Conservation (phyloP, 1,140 invertebrate species). For the Lepidotrigona ventralis region DNA sequence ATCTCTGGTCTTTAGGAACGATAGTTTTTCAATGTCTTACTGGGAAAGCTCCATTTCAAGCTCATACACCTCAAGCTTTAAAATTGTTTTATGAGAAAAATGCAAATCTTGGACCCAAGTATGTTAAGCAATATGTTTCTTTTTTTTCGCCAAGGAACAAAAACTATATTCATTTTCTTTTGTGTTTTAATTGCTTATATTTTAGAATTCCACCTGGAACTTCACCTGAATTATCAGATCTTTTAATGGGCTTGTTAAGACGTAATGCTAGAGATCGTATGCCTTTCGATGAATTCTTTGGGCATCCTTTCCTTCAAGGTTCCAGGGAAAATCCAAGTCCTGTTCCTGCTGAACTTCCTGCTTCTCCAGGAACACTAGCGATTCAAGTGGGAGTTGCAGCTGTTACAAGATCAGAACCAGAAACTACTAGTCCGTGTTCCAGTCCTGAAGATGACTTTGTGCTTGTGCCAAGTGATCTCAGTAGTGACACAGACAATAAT, state of each 20-base stretch:
- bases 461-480: slow-evolving; percentile 88
- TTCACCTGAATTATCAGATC: slow-evolving; percentile 92
- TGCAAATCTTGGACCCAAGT: slow-evolving; percentile 97
- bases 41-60: slow-evolving; percentile 98
- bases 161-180: not conserved
- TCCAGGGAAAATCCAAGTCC: slow-evolving; percentile 79
- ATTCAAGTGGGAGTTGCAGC: slow-evolving; percentile 70
- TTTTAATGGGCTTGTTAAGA: slow-evolving; percentile 92
- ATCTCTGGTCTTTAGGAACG: slow-evolving; percentile 99
- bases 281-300: slow-evolving; percentile 97
- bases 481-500: slow-evolving; percentile 80
- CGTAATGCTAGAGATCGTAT: slow-evolving; percentile 97
- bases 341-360: slow-evolving; percentile 74
- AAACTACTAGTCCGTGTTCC: slow-evolving; percentile 80
- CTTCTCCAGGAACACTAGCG: slow-evolving; percentile 73
- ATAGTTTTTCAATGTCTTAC: slow-evolving; percentile 99
- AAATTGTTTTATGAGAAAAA: slow-evolving; percentile 99
- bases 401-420: slow-evolving; percentile 73
- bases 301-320: slow-evolving; percentile 92
- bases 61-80: slow-evolving; percentile 98
- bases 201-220: slow-evolving; percentile 95
- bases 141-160: not conserved
- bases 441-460: slow-evolving; percentile 94
- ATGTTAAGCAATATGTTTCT: slow-evolving; percentile 71
- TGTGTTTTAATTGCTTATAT: slow-evolving; percentile 58